Conservation (phyloP, 2,888 invertebrate species). For the Meiosimyza platycephala region DNA sequence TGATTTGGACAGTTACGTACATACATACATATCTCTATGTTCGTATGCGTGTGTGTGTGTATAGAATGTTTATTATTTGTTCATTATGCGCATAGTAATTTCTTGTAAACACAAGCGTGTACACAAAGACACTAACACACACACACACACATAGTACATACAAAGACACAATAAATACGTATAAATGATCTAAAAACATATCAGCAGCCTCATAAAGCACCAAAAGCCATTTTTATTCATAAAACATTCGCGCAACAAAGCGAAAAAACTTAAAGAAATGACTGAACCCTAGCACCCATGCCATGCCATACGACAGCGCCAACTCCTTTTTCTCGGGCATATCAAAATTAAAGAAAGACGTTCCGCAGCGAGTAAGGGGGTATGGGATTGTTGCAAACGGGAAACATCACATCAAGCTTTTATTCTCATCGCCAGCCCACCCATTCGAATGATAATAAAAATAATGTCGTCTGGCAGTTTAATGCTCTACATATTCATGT, state of each 20-base stretch:
- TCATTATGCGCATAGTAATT: slow-evolving; percentile 33
- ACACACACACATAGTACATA: slow-evolving; percentile 7
- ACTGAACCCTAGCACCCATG: slow-evolving; percentile 12
- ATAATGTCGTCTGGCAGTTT: slow-evolving; percentile 56
- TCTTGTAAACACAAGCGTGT: slow-evolving; percentile 1
- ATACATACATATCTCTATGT: neutral
- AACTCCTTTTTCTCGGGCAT: slow-evolving; percentile 2
- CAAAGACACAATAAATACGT: slow-evolving; percentile 29
- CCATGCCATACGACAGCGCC: slow-evolving; percentile 1
- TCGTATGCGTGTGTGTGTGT: neutral
- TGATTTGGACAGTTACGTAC: too few species aligned
- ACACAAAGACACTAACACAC: neutral
- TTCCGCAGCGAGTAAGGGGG: too few species aligned
- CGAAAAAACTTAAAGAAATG: neutral
- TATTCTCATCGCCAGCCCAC: slow-evolving; percentile 26
- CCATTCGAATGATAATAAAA: slow-evolving; percentile 53
- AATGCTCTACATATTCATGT: slow-evolving; percentile 63
- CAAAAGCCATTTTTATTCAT: slow-evolving; percentile 25
- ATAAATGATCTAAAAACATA: slow-evolving; percentile 37
- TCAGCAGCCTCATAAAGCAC: slow-evolving; percentile 36
- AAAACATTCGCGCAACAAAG: slow-evolving; percentile 12
- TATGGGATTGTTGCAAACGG: too few species aligned
- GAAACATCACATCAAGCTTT: neutral
- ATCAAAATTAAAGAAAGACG: too few species aligned
- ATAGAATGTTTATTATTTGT: slow-evolving; percentile 6